Conservation (phyloP, 2,113 vertebrate species). For the Ginglymostoma cirratum region DNA sequence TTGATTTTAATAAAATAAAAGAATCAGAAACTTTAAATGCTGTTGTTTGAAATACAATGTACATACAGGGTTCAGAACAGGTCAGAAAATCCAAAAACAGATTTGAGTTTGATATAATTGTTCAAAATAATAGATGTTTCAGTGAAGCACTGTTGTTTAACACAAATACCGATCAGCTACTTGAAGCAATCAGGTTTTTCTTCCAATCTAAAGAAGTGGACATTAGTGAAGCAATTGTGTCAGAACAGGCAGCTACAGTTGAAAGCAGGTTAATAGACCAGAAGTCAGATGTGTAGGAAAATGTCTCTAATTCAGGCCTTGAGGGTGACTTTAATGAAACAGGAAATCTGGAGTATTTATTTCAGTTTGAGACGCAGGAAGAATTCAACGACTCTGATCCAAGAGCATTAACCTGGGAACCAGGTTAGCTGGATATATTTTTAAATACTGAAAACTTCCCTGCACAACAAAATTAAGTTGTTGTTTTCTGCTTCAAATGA, state of each 20-base stretch:
- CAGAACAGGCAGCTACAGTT: background rate
- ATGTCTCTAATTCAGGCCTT: background rate
- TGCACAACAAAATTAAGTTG: background rate
- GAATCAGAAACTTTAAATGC: background rate
- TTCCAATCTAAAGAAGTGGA: conserved; percentile 19
- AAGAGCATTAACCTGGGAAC: background rate
- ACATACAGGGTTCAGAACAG: background rate
- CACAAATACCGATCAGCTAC: background rate
- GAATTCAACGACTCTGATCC: background rate
- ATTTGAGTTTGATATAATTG: background rate
- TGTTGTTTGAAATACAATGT: background rate
- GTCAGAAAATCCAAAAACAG: background rate
- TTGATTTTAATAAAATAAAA: background rate
- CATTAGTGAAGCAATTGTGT: background rate
- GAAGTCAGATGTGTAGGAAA: background rate
- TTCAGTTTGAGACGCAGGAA: conserved; percentile 15
- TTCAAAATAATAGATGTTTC: too few relatives aligned
- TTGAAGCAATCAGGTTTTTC: conserved; percentile 10
- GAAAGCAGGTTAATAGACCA: background rate
- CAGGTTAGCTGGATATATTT: accelerated
- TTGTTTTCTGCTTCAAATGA: conserved; percentile 37
- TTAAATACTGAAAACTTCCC: conserved; percentile 36
- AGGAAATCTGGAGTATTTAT: accelerated
- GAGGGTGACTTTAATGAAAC: conserved; percentile 3
- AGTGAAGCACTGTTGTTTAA: background rate